phyloP scores from a whole-genome alignment of 2,113 vertebrate species.

The Pogona vitticeps region DNA sequence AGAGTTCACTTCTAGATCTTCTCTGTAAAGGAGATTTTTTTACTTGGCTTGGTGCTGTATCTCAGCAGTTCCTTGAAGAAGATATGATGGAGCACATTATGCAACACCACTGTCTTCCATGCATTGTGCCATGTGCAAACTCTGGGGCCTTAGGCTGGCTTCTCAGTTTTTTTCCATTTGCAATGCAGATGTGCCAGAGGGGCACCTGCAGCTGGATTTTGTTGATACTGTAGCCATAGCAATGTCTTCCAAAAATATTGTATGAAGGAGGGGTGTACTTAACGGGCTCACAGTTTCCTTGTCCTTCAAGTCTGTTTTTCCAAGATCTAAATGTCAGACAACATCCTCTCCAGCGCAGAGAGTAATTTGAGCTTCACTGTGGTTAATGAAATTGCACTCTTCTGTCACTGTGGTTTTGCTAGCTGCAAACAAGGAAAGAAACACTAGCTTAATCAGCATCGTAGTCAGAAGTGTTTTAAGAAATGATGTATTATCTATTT shows the following conservation, averaged over 20 bases:
- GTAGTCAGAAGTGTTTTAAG: constrained; percentile 7
- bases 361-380: not conserved
- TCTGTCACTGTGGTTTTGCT: not conserved
- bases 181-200: not conserved
- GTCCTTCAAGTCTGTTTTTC: not conserved
- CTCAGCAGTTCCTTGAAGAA: not conserved
- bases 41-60: not conserved
- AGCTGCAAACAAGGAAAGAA: constrained; percentile 16
- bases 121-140: not conserved
- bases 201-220: not conserved
- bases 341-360: not conserved
- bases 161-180: not conserved
- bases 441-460: not conserved
- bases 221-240: not conserved
- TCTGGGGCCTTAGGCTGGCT: not conserved
- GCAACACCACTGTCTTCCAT: not conserved
- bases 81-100: too few relatives aligned
- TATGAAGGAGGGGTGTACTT: not conserved
- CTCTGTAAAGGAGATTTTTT: not conserved
- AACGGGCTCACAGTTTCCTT: constrained; percentile 3
- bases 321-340: not conserved
- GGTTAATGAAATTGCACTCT: constrained; percentile 25
- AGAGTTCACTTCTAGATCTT: not conserved
- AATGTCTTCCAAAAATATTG: not conserved
- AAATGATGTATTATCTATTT: not conserved